Conservation (phyloP, 2,888 invertebrate genomes). For the Pollenia labialis region DNA sequence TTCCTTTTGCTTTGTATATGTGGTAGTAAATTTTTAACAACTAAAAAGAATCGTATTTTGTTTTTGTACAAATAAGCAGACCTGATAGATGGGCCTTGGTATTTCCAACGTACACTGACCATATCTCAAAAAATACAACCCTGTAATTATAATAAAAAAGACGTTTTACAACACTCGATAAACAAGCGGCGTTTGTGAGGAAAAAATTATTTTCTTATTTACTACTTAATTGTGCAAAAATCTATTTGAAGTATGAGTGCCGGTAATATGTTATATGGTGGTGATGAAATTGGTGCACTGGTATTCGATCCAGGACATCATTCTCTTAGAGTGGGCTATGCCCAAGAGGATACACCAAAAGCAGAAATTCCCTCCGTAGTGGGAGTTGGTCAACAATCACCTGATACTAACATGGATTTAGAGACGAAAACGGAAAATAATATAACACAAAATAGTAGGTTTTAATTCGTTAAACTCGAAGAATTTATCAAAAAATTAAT, state of each 20-base stretch:
- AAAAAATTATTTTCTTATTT: conserved; percentile 13
- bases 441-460: conserved; percentile 85
- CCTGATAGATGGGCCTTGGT: no score
- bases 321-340: conserved; percentile 92
- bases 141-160: not conserved
- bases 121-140: not conserved
- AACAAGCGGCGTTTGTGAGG: conserved; percentile 60
- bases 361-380: conserved; percentile 98
- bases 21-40: no score
- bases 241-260: conserved; percentile 81
- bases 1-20: no score
- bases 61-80: no score
- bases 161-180: conserved; percentile 27
- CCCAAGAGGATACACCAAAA: conserved; percentile 99
- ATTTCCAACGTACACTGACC: not conserved
- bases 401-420: conserved; percentile 88
- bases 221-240: conserved; percentile 26
- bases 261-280: conserved; percentile 92
- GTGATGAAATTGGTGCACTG: conserved; percentile 98
- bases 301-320: conserved; percentile 98
- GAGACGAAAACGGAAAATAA: conserved; percentile 91
- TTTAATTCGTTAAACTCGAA: not conserved
- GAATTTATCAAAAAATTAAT: not conserved
- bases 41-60: no score
- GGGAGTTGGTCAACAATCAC: conserved; percentile 90